These are phyloP conservation scores for Eristalinus aeneus DNA, from an alignment of 2,888 invertebrate genomes.

Conservation along the genomic window DNA sequence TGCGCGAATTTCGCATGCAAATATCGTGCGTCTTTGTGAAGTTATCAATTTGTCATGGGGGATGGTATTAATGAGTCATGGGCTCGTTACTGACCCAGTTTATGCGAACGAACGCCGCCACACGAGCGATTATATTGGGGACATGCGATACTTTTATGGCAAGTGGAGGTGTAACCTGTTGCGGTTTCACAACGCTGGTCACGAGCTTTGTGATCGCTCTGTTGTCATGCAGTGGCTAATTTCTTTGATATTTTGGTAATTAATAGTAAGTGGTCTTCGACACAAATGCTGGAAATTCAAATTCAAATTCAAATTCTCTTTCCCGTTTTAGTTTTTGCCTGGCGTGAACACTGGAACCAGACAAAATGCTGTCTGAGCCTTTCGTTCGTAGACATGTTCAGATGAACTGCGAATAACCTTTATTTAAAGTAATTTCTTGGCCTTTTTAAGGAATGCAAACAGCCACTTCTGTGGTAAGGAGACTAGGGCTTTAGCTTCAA, in stretches of 20 bases:
- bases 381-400: too few species aligned
- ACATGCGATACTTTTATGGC: not conserved
- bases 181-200: not conserved
- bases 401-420: too few species aligned
- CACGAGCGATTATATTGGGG: not conserved
- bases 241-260: not conserved
- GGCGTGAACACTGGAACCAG: too few species aligned
- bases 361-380: too few species aligned
- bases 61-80: constrained; percentile 2
- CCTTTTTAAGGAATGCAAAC: too few species aligned
- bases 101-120: not conserved
- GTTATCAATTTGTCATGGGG: not conserved
- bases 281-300: not conserved
- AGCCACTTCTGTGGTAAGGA: too few species aligned
- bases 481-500: too few species aligned
- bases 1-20: constrained; percentile 10
- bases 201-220: not conserved
- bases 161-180: not conserved
- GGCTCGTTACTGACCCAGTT: constrained; percentile 7
- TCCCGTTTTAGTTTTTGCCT: too few species aligned
- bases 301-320: too few species aligned
- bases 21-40: not conserved
- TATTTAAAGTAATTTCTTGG: too few species aligned
- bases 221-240: not conserved
- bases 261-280: not conserved